Evolutionary conservation across 2,113 vertebrate species (phyloP), one percentile per base, ranked within the genome.

Genomic region (Anarrhichthys ocellatus): DNA sequence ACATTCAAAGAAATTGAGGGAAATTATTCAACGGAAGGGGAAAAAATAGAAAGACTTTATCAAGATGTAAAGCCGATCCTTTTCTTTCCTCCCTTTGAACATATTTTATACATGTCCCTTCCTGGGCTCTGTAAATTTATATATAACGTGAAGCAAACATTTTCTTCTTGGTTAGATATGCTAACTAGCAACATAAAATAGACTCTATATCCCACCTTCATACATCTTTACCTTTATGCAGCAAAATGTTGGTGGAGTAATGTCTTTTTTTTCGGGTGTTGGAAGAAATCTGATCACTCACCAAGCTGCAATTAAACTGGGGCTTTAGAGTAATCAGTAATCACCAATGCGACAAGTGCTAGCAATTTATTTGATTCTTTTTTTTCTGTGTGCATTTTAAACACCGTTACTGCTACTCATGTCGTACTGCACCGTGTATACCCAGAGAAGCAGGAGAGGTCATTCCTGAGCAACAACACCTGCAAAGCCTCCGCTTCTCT

Each of bases 401-500:
- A 80, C 44, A 69, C 46, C 68, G 61, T 18, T 29, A 9, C 27
- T 34, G 61, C 14, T n/a, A 1, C n/a, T 22, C 34, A 20, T 32
- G 14, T 65, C 56, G 32, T 36, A 56, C 52, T 61, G 59, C 69
- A 52, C 73, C 32, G 58, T 7, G 9, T 29, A 27, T 27, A 48
- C 64, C 22, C 6, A 84, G 46, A 80, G 22, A 17, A 79, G 73
- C 54, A 62, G 24, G 14, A 68, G 65, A 78, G 73, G 73, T 87
- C 68, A 62, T 13, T 48, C 32, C 56, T 62, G 71, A 83, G 82
- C 42, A 71, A 46, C 32, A 76, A 63, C 78, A 82, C 59, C 78
- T 77, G 63, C 74, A 73, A 38, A 64, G 62, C 70, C 40, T 67
- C 80, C 70, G 56, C 71, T 74, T 58, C 67, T 58, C 42, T 32